These are phyloP conservation scores for Endomychus coccineus DNA, from an alignment of 2,888 invertebrate genomes.

Conservation along the genomic window DNA sequence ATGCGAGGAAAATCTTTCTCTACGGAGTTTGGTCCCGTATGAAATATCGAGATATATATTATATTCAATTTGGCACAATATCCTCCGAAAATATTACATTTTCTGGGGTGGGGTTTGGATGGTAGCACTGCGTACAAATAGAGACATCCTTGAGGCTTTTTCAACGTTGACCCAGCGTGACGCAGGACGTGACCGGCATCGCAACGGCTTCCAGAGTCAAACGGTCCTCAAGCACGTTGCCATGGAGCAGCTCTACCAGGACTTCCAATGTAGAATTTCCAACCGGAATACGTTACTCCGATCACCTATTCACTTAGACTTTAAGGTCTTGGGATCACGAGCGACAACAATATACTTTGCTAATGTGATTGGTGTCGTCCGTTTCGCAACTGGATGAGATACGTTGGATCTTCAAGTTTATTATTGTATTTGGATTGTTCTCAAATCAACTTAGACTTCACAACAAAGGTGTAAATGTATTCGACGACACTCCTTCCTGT, in stretches of 20 bases:
- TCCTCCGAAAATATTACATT: constrained; percentile 34
- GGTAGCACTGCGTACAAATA: constrained; percentile 39
- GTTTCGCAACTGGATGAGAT: too few species aligned
- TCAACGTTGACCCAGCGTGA: constrained; percentile 36
- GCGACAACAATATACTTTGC: too few species aligned
- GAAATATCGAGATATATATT: too few species aligned
- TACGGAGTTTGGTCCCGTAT: too few species aligned
- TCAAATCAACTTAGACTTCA: too few species aligned
- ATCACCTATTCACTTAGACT: constrained; percentile 33
- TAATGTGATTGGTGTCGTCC: too few species aligned
- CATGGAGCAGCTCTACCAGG: constrained; percentile 20
- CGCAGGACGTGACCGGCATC: constrained; percentile 37
- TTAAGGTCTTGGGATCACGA: too few species aligned
- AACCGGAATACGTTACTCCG: constrained; percentile 32
- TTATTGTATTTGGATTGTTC: too few species aligned
- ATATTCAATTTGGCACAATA: not conserved
- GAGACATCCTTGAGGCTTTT: constrained; percentile 38
- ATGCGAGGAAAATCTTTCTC: too few species aligned
- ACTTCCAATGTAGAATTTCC: constrained; percentile 18
- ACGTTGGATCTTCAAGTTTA: too few species aligned
- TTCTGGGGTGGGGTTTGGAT: constrained; percentile 29
- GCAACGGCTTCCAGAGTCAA: constrained; percentile 22
- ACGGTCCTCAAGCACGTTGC: constrained; percentile 22
- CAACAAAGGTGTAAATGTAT: too few species aligned
- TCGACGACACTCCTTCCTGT: too few species aligned